These are phyloP conservation scores for Rhinatrema bivittatum DNA, from an alignment of 2,797 vertebrate species.

Conservation along the genomic window DNA sequence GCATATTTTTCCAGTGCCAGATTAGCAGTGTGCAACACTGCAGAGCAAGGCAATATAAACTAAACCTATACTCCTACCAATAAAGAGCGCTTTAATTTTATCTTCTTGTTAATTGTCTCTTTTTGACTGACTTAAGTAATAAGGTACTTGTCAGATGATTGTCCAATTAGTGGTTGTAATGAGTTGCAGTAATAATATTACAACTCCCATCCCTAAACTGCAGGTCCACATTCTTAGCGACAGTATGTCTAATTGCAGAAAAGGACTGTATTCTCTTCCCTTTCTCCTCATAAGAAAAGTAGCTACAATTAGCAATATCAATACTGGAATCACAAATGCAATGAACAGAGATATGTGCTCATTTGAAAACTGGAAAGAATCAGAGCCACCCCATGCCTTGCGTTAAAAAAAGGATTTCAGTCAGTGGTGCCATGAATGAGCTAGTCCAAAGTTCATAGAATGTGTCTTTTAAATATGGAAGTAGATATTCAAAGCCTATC, in stretches of 20 bases:
- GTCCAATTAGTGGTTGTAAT: slow-evolving; percentile 32
- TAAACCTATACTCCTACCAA: too few species aligned
- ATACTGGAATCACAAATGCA: slow-evolving; percentile 42
- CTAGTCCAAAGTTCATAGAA: too few species aligned
- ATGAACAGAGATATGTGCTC: slow-evolving; percentile 23
- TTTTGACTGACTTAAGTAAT: slow-evolving; percentile 32
- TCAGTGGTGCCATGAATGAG: too few species aligned
- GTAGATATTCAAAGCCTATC: too few species aligned
- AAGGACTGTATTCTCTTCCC: slow-evolving; percentile 10
- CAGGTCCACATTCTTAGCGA: slow-evolving; percentile 28
- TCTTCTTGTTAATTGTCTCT: slow-evolving; percentile 41
- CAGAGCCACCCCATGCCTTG: too few species aligned
- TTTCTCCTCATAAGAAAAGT: slow-evolving; percentile 8
- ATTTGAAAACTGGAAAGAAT: too few species aligned
- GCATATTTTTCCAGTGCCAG: too few species aligned
- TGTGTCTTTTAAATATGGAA: too few species aligned
- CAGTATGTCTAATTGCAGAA: slow-evolving; percentile 41
- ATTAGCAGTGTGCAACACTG: too few species aligned
- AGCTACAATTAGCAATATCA: slow-evolving; percentile 36
- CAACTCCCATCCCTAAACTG: slow-evolving; percentile 21
- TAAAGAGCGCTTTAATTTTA: slow-evolving; percentile 35
- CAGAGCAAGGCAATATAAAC: too few species aligned
- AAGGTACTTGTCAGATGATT: slow-evolving; percentile 38
- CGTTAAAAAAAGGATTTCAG: too few species aligned
- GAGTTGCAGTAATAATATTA: slow-evolving; percentile 26